These are phyloP conservation scores for Malthinus seriepunctatus DNA, from an alignment of 2,888 invertebrate genomes.

Conservation along the genomic window DNA sequence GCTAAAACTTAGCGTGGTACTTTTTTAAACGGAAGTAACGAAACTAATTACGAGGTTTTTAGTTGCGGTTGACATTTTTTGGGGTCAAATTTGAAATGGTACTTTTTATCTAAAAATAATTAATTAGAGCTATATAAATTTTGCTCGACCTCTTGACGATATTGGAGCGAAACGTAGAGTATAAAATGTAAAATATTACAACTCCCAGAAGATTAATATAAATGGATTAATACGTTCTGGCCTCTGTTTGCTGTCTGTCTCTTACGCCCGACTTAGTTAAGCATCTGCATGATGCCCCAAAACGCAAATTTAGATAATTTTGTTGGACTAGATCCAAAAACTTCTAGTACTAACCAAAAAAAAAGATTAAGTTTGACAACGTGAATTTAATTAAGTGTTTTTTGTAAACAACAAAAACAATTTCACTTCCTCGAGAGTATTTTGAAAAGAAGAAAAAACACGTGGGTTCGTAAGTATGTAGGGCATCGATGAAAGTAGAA, in stretches of 20 bases:
- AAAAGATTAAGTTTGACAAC: neutral
- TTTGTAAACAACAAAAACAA: neutral
- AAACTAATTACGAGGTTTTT: too few relatives aligned
- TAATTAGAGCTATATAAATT: constrained; percentile 6
- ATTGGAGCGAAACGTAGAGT: constrained; percentile 1
- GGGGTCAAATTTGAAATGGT: neutral
- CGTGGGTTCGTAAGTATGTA: neutral
- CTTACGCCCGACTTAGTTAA: constrained; percentile 29
- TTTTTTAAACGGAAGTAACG: too few relatives aligned
- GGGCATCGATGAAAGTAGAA: constrained; percentile 4
- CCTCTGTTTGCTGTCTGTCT: constrained; percentile 30
- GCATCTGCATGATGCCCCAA: constrained; percentile 23
- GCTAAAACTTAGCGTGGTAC: too few relatives aligned
- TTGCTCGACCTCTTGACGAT: constrained; percentile 1
- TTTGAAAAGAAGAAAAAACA: neutral
- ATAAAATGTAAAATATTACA: constrained; percentile 26
- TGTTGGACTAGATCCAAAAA: constrained; percentile 32
- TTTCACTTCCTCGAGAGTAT: neutral
- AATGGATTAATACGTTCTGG: constrained; percentile 26
- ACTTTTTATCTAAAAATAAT: neutral
- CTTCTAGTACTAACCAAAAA: constrained; percentile 15
- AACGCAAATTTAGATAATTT: constrained; percentile 36
- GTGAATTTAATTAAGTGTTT: neutral
- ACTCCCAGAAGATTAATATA: constrained; percentile 25
- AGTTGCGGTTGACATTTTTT: neutral